These are phyloP conservation scores for Nysson spinosus DNA, from an alignment of 2,888 invertebrate genomes.

Conservation along the genomic window DNA sequence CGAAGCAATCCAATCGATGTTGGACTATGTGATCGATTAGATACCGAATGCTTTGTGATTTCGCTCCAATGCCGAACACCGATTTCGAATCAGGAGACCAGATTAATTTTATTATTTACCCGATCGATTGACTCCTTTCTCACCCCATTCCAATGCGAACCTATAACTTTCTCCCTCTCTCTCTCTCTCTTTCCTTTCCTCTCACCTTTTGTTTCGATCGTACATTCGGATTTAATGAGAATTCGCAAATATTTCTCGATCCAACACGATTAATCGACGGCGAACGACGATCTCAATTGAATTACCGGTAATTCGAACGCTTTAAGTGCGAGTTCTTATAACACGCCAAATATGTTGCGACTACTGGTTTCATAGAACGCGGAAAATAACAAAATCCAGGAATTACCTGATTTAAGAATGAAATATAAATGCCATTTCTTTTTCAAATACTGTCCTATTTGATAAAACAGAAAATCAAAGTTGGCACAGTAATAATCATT, in stretches of 20 bases:
- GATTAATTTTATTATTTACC: constrained; percentile 61
- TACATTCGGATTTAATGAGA: constrained; percentile 55
- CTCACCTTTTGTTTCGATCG: constrained; percentile 39
- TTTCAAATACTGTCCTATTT: too few species aligned
- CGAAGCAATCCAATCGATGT: constrained; percentile 16
- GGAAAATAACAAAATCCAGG: too few species aligned
- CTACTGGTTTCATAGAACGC: too few species aligned
- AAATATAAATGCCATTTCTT: too few species aligned
- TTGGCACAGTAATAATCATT: too few species aligned
- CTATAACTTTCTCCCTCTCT: constrained; percentile 14
- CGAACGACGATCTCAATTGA: too few species aligned
- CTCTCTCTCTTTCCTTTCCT: neutral
- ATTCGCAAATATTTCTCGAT: constrained; percentile 27
- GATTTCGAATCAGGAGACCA: constrained; percentile 19
- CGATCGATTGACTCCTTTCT: constrained; percentile 28
- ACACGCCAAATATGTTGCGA: too few species aligned
- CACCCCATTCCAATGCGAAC: too few species aligned
- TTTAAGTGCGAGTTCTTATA: too few species aligned
- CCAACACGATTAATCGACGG: neutral
- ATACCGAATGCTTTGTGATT: constrained; percentile 32
- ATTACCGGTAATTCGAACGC: too few species aligned
- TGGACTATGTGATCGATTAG: constrained; percentile 37
- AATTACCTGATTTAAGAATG: too few species aligned
- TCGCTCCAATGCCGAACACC: constrained; percentile 9
- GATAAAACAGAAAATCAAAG: too few species aligned